Base-by-base conservation (phyloP, 2,888 invertebrate species). In the Philereme transversata region DNA sequence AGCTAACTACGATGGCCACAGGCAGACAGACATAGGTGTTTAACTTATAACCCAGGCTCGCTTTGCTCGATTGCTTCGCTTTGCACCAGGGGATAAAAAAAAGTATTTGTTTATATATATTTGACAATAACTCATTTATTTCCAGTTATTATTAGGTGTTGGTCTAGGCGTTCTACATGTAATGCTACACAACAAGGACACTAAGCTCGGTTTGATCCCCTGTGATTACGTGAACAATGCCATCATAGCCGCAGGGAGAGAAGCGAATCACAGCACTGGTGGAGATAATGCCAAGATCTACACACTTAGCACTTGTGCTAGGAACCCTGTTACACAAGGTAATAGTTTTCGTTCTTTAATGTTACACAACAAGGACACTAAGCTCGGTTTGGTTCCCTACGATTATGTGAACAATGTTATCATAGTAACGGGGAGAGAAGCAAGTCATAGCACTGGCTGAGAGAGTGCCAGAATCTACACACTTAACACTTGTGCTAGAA, bases 361-460 rank as follows among this genome's bases (percentile, higher is more conserved):
- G 0, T 5, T 61, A 6, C 1, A 4, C 1, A 46, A 57, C 6
- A 0, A 5, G 0, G 5, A 43, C 5, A 36, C 10, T 0, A 46
- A 33, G 0, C 4, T 62, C 0, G 57, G 55, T 1, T 5, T 69
- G 0, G 41, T 67, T 0, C 64, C 68, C 0, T 58, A 56, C 3
- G 71, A 71, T 38, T 55, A 46, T 6, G 68, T 67, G 1, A 70
- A 59, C 41, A 70, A 70, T n/a, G 65, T 59, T 3, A 62, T 62
- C 11, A 58, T 68, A 6, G 62, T 57, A 4, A 63, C 69, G 5
- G 69, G 60, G 1, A 51, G 53, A 44, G 69, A 66, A 44, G 52
- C 50, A 9, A 60, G 55, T 45, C 57, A 44, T 7, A 10, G 47
- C 5, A 11, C 43, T 0, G 62, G 68, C 4, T 63, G 63, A 0